Evolutionary conservation across 2,888 invertebrate genomes (phyloP).

Genomic region (Zygothrica quintamaculata): DNA sequence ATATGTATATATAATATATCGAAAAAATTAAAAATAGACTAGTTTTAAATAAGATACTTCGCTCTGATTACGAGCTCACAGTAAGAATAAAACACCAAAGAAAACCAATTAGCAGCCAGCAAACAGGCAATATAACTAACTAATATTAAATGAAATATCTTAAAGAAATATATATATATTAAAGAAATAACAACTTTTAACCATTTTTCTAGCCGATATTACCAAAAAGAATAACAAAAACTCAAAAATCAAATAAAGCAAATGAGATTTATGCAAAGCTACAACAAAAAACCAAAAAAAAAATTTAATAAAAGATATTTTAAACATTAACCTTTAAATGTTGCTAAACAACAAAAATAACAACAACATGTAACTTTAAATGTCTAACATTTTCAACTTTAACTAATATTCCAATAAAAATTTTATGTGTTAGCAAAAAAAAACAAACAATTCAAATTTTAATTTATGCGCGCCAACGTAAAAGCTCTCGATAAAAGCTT

Average conservation of each 20-base stretch:
- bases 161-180: constrained; percentile 38
- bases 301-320: too few species aligned
- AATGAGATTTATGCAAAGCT: constrained; percentile 72
- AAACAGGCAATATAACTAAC: constrained; percentile 28
- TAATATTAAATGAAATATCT: constrained; percentile 23
- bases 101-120: constrained; percentile 33
- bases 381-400: constrained; percentile 74
- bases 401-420: constrained; percentile 75
- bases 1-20: constrained; percentile 9
- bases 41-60: constrained; percentile 31
- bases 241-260: constrained; percentile 24
- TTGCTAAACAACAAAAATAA: constrained; percentile 63
- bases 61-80: constrained; percentile 63
- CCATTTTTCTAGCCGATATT: constrained; percentile 13
- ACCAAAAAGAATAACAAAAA: constrained; percentile 20
- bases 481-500: constrained; percentile 35
- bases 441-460: constrained; percentile 13
- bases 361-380: constrained; percentile 71
- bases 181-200: constrained; percentile 39
- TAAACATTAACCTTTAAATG: constrained; percentile 57
- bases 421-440: constrained; percentile 70
- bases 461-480: constrained; percentile 30
- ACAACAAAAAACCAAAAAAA: too few species aligned
- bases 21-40: constrained; percentile 31
- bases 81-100: constrained; percentile 81